Evolutionary conservation across 1,140 invertebrate species (phyloP).

Genomic region (Rhagoletis zephyria): DNA sequence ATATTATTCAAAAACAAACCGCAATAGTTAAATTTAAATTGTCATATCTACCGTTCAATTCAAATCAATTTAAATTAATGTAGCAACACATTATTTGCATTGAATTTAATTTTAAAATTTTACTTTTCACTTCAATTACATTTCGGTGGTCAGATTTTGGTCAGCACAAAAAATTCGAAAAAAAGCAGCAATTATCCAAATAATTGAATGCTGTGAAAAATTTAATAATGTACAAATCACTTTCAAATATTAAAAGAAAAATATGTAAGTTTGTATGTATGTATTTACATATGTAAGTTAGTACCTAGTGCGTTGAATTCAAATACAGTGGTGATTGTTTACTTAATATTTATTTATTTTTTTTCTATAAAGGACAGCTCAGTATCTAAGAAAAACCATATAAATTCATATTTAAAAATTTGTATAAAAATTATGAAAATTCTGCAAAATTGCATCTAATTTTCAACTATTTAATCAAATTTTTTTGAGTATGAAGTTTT

Average conservation of each 20-base stretch:
- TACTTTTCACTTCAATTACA: neutral
- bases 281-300: too few species aligned
- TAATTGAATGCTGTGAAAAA: neutral
- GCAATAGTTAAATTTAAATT: neutral
- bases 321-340: too few species aligned
- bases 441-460: too few species aligned
- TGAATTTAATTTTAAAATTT: neutral
- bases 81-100: neutral
- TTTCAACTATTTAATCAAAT: too few species aligned
- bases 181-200: neutral
- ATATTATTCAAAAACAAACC: neutral
- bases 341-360: too few species aligned
- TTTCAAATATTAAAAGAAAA: neutral
- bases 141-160: neutral
- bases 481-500: too few species aligned
- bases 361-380: too few species aligned
- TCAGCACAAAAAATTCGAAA: neutral
- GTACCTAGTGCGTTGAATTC: too few species aligned
- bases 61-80: neutral
- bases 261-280: neutral
- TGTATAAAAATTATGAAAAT: too few species aligned
- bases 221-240: neutral
- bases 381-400: too few species aligned
- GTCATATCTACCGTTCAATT: neutral
- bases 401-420: too few species aligned